Conservation (phyloP, 2,888 invertebrate species). For the Synergus umbraculus region DNA sequence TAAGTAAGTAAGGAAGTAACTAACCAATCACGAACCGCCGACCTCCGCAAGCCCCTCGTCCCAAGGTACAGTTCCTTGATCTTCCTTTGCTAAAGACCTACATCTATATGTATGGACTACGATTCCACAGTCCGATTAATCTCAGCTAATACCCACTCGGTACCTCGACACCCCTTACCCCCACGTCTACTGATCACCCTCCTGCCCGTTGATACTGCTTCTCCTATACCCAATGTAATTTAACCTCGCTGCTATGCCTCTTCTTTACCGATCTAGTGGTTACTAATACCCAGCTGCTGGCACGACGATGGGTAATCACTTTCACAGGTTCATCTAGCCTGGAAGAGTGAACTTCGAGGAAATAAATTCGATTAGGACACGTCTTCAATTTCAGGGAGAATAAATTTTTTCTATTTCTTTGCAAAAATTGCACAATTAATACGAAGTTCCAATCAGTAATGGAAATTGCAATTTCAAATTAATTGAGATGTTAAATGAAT, state of each 20-base stretch:
- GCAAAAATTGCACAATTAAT: background rate
- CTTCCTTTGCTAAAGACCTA: slow-evolving; percentile 49
- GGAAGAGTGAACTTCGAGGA: slow-evolving; percentile 38
- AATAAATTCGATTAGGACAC: slow-evolving; percentile 44
- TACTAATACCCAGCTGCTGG: slow-evolving; percentile 61
- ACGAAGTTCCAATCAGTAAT: background rate
- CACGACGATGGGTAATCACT: slow-evolving; percentile 63
- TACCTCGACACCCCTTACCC: slow-evolving; percentile 60
- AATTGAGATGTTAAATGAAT: no score
- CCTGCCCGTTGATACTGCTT: slow-evolving; percentile 4
- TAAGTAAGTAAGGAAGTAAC: slow-evolving; percentile 60
- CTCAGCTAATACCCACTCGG: slow-evolving; percentile 71
- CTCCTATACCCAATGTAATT: slow-evolving; percentile 62
- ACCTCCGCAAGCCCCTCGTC: slow-evolving; percentile 48
- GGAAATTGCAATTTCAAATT: no score
- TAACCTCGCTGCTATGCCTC: slow-evolving; percentile 59
- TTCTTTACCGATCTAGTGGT: slow-evolving; percentile 62
- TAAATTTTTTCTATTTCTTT: background rate
- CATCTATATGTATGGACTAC: slow-evolving; percentile 45
- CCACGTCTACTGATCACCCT: slow-evolving; percentile 19
- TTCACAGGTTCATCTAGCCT: slow-evolving; percentile 57
- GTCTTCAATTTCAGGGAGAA: background rate
- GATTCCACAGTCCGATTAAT: slow-evolving; percentile 69
- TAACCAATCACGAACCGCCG: slow-evolving; percentile 66
- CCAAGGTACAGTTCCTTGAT: slow-evolving; percentile 49